Evolutionary conservation across 37 sponge, comb jelly and placozoan species (phyloP), one percentile per base, ranked within the genome.

Genomic region (Amphimedon queenslandica): DNA sequence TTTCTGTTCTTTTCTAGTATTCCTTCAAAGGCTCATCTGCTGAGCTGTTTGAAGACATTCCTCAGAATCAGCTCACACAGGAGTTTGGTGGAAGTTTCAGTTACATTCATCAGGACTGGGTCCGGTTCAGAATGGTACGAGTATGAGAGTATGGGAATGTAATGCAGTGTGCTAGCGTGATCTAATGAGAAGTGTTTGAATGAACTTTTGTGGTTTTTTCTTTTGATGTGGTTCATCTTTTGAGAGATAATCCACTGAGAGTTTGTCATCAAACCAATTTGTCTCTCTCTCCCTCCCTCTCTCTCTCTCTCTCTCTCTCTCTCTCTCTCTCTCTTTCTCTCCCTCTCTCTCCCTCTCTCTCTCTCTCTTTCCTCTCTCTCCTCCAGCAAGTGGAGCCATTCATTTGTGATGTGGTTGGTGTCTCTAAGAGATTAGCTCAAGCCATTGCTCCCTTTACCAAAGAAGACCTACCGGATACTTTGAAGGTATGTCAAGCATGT

Each of bases 381-480:
- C 3, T 67, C 8, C 35, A 92, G 93, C 85, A 80, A 84, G 84
- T 92, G 42, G 93, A 92, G 58, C 93, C 93, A 39, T 92, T 92
- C 32, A 77, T 92, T 34, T 77, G 77, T 70, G 93, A 92, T 73
- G 88, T 91, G 42, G 71, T 77, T 40, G 55, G 78, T 21, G 63
- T 87, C 28, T 83, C 93, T 32, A 88, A 81, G 55, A 55, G 66
- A 1, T 82, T 92, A 28, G 87, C 82, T 25, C 37, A 31, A 30
- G 78, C 82, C 33, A 77, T 90, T 41, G 86, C 73, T 25, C 80
- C 82, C 0, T 73, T 90, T 43, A 64, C 57, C 0, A 47, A 75
- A 57, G 70, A 74, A 16, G 25, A 40, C 0, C 25, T 61, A 25
- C 79, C 85, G 0, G 21, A 67, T 16, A 57, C 73, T 18, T 51